phyloP scores from a whole-genome alignment of 1,140 invertebrate genomes.

The Liolophura sinensis region DNA sequence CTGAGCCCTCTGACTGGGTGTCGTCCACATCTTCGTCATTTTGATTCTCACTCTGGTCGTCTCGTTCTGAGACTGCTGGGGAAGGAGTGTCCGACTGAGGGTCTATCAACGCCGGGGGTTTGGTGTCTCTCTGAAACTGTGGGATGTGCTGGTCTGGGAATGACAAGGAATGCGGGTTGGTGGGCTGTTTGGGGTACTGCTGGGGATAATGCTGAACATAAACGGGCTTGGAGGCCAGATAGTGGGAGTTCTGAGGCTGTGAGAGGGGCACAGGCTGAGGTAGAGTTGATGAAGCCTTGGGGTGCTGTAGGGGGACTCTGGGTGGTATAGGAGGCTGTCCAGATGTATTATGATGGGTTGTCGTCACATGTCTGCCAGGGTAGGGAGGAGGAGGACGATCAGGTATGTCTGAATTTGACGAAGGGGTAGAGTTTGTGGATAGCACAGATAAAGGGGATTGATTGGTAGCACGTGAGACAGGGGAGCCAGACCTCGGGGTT shows the following conservation, averaged over 20 bases:
- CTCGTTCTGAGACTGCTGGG: background rate
- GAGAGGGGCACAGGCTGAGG: no score
- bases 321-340: conserved; percentile 44
- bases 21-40: conserved; percentile 37
- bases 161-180: background rate
- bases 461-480: conserved; percentile 46
- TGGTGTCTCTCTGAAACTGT: background rate
- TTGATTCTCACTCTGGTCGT: background rate
- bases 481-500: conserved; percentile 52
- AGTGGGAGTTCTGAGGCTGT: no score
- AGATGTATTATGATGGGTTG: conserved; percentile 14
- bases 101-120: background rate
- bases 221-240: no score
- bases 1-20: conserved; percentile 48
- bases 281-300: conserved; percentile 1
- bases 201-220: no score
- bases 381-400: conserved; percentile 56
- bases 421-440: conserved; percentile 50
- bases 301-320: conserved; percentile 28
- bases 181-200: no score
- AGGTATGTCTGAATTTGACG: conserved; percentile 54
- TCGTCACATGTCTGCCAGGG: conserved; percentile 28
- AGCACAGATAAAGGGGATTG: conserved; percentile 53
- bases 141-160: background rate
- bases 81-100: no score